phyloP scores from a whole-genome alignment of 2,888 invertebrate species.

The Cyclophora albipunctata region DNA sequence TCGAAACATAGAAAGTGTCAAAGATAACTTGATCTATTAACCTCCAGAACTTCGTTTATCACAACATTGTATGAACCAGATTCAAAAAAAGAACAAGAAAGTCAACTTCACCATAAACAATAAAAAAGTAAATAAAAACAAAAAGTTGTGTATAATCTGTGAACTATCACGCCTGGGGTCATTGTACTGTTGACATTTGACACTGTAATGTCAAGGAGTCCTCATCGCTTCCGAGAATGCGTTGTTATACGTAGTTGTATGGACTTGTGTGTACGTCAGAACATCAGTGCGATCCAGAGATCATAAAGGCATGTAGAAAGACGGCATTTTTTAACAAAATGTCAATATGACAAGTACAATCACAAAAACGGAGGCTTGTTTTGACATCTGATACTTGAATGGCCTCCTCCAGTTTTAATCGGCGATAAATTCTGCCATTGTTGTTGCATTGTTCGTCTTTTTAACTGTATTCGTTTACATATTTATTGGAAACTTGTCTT shows the following conservation, averaged over 20 bases:
- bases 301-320: constrained; percentile 12
- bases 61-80: too few relatives aligned
- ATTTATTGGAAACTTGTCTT: too few relatives aligned
- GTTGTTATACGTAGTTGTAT: not conserved
- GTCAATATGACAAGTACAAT: constrained; percentile 14
- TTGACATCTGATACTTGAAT: constrained; percentile 1
- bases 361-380: too few relatives aligned
- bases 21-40: too few relatives aligned
- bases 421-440: not conserved
- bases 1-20: too few relatives aligned
- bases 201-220: constrained; percentile 70
- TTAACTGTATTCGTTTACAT: too few relatives aligned
- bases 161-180: constrained; percentile 56
- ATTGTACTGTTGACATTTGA: constrained; percentile 68
- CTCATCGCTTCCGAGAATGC: constrained; percentile 34
- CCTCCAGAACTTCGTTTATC: too few relatives aligned
- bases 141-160: constrained; percentile 27
- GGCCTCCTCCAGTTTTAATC: not conserved
- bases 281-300: constrained; percentile 27
- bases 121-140: constrained; percentile 26
- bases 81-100: too few relatives aligned
- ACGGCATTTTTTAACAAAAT: constrained; percentile 28
- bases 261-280: constrained; percentile 12
- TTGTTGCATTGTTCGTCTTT: not conserved
- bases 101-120: constrained; percentile 1